phyloP scores from a whole-genome alignment of 2,888 invertebrate genomes.

The Caenorhabditis macrosperma region DNA sequence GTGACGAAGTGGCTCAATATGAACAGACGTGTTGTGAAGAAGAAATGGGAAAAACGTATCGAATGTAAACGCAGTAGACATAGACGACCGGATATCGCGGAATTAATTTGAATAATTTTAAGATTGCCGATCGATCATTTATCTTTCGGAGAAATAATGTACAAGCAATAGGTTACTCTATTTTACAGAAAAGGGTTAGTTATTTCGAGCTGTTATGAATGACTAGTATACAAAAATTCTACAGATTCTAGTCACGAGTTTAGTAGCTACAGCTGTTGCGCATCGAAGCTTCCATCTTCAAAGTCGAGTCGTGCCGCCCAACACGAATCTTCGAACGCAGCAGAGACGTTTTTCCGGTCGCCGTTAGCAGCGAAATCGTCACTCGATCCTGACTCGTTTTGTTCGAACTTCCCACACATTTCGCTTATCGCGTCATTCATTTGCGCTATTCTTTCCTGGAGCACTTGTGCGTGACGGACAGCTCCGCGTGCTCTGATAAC shows the following conservation, averaged over 20 bases:
- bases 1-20: too few relatives aligned
- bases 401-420: slow-evolving; percentile 20
- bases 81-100: too few relatives aligned
- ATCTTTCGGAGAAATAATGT: neutral
- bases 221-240: neutral
- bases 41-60: too few relatives aligned
- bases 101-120: too few relatives aligned
- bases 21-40: too few relatives aligned
- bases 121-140: too few relatives aligned
- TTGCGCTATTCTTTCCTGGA: slow-evolving; percentile 24
- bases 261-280: neutral
- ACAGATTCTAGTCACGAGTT: neutral
- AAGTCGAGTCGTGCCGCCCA: slow-evolving; percentile 14
- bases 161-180: neutral
- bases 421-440: slow-evolving; percentile 23
- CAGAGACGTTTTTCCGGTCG: neutral
- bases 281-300: slow-evolving; percentile 25
- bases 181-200: neutral
- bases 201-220: neutral
- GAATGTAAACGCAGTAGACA: too few relatives aligned
- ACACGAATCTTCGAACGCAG: slow-evolving; percentile 34
- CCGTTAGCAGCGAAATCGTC: neutral
- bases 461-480: slow-evolving; percentile 11
- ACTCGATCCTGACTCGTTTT: neutral
- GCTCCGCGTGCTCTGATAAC: slow-evolving; percentile 13